phyloP scores from a whole-genome alignment of 2,888 invertebrate species.

The Cabera pusaria region DNA sequence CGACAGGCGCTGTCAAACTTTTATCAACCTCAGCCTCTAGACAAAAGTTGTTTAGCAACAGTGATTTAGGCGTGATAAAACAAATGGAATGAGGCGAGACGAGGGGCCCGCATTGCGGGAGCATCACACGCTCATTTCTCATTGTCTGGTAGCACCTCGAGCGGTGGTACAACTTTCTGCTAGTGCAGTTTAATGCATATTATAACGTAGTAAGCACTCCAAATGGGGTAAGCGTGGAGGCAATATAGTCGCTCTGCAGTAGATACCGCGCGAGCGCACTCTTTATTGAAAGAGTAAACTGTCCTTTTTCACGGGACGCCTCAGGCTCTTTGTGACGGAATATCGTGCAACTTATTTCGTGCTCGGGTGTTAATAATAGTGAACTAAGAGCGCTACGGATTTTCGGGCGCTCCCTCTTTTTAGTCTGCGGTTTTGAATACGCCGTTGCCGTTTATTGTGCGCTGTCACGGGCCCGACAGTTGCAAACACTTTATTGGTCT shows the following conservation, averaged over 20 bases:
- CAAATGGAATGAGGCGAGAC: slow-evolving; percentile 67
- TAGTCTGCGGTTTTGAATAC: slow-evolving; percentile 55
- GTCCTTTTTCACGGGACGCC: slow-evolving; percentile 76
- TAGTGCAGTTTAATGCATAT: slow-evolving; percentile 80
- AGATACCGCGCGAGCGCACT: slow-evolving; percentile 60
- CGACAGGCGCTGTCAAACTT: slow-evolving; percentile 77
- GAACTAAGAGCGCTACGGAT: slow-evolving; percentile 60
- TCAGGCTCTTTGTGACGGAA: slow-evolving; percentile 69
- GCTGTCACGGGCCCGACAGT: slow-evolving; percentile 42
- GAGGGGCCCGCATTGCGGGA: slow-evolving; percentile 73
- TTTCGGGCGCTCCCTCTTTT: slow-evolving; percentile 58
- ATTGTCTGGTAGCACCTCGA: slow-evolving; percentile 69
- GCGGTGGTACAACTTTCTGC: slow-evolving; percentile 63
- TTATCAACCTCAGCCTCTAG: slow-evolving; percentile 61
- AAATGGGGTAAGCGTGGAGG: slow-evolving; percentile 68
- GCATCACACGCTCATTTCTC: slow-evolving; percentile 78
- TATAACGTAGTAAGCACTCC: slow-evolving; percentile 76
- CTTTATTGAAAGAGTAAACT: slow-evolving; percentile 81
- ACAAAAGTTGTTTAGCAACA: slow-evolving; percentile 70
- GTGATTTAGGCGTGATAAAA: slow-evolving; percentile 79
- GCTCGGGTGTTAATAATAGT: slow-evolving; percentile 69
- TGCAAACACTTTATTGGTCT: slow-evolving; percentile 50
- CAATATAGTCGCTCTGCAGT: slow-evolving; percentile 57
- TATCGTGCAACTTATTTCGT: slow-evolving; percentile 72
- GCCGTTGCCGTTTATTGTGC: slow-evolving; percentile 48